A percentile compares a stretch with the other conserved stretches of the same genome.
Evolutionary conservation across 2,888 invertebrate species (phyloP).

Genomic region (Capitulum mitella): DNA sequence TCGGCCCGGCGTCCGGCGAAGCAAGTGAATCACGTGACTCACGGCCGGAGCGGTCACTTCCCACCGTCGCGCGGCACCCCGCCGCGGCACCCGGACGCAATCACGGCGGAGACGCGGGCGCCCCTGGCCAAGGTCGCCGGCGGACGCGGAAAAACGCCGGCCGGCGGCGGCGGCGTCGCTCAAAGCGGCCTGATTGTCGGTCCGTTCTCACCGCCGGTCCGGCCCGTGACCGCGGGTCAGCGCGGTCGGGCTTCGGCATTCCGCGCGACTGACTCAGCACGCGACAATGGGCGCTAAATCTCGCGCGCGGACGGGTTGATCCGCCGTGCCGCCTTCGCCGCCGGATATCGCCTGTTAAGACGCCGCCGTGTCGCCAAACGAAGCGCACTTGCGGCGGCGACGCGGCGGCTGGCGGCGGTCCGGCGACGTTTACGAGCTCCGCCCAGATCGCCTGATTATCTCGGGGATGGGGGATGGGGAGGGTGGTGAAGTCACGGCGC

Average conservation of each 20-base stretch:
- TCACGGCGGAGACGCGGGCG: no score
- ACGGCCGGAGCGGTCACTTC: not conserved
- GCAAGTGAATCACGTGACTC: no score
- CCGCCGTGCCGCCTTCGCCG: not conserved
- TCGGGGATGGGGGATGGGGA: no score
- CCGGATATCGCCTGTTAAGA: not conserved
- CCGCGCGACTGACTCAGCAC: not conserved
- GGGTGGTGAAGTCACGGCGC: not conserved
- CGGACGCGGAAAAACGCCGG: not conserved
- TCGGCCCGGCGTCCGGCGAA: no score
- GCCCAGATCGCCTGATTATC: not conserved
- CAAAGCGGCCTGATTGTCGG: conserved; percentile 8
- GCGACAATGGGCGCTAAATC: not conserved
- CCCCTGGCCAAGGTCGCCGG: conserved; percentile 8
- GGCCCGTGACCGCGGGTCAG: not conserved
- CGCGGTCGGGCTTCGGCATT: not conserved
- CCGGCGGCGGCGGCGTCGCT: not conserved
- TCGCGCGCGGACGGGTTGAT: not conserved
- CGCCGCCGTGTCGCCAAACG: not conserved
- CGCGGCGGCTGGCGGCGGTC: not conserved
- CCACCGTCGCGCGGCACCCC: not conserved
- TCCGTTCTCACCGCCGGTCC: not conserved
- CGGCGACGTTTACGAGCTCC: not conserved
- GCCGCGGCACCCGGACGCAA: no score
- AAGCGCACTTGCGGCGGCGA: not conserved